Evolutionary conservation across 1,140 invertebrate species (phyloP).

Genomic region (Drosophila rhopaloa): DNA sequence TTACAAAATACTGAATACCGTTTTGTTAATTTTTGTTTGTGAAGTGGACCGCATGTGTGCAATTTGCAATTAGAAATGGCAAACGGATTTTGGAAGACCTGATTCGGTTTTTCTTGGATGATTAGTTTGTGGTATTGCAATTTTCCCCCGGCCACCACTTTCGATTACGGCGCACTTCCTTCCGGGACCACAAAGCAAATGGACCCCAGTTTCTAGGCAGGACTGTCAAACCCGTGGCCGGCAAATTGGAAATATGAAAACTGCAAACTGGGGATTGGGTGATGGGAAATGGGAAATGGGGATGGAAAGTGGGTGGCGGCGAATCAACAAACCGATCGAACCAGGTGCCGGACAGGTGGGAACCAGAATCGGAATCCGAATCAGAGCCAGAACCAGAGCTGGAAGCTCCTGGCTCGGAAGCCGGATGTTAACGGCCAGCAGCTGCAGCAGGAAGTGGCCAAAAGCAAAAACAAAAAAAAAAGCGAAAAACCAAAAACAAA

Average conservation of each 20-base stretch:
- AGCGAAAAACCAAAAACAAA: no score
- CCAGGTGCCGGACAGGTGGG: constrained; percentile 7
- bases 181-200: constrained; percentile 25
- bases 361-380: neutral
- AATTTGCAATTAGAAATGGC: neutral
- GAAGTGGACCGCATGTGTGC: neutral
- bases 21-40: no score
- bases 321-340: constrained; percentile 57
- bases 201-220: constrained; percentile 8
- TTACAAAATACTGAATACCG: neutral
- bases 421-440: constrained; percentile 66
- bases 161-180: constrained; percentile 6
- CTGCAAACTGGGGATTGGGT: constrained; percentile 30
- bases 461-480: no score
- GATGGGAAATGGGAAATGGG: no score
- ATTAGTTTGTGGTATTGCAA: constrained; percentile 16
- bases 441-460: constrained; percentile 57
- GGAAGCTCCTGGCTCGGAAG: constrained; percentile 48
- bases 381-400: neutral
- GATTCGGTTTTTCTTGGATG: constrained; percentile 15
- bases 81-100: neutral
- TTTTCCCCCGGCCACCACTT: neutral
- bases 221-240: constrained; percentile 34
- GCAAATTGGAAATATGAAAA: constrained; percentile 69
- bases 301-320: neutral